Percentiles rank a stretch among this genome's conserved stretches.
phyloP scores from a whole-genome alignment of 2,797 vertebrate species.

The Silurus aristotelis region DNA sequence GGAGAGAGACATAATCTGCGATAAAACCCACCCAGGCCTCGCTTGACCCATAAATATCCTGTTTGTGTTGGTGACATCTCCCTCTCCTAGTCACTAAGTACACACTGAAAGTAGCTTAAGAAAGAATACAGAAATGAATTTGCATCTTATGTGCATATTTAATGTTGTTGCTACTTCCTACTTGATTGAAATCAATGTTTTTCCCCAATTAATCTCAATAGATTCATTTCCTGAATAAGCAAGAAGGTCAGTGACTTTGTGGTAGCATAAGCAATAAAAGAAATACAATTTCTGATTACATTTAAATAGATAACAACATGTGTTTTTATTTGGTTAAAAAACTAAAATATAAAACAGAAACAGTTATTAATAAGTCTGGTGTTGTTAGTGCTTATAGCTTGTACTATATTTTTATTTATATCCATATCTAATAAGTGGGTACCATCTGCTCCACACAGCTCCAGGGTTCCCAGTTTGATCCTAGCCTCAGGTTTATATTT shows the following conservation, averaged over 20 bases:
- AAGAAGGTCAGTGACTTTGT: not conserved
- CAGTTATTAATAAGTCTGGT: not conserved
- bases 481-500: not conserved
- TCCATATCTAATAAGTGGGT: not conserved
- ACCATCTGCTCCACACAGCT: not conserved
- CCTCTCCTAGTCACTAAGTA: slow-evolving; percentile 66
- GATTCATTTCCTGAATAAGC: slow-evolving; percentile 57
- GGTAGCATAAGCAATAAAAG: not conserved
- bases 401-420: not conserved
- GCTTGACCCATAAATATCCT: slow-evolving; percentile 80
- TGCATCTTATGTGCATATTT: slow-evolving; percentile 72
- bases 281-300: not conserved
- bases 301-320: not conserved
- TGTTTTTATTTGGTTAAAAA: too few relatives aligned
- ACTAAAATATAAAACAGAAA: not conserved
- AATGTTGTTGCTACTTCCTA: slow-evolving; percentile 75
- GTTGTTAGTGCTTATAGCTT: not conserved
- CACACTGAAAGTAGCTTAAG: slow-evolving; percentile 76
- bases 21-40: slow-evolving; percentile 70
- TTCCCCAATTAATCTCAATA: slow-evolving; percentile 70
- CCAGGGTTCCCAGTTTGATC: not conserved
- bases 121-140: slow-evolving; percentile 72
- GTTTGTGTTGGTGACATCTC: slow-evolving; percentile 70
- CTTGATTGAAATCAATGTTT: slow-evolving; percentile 77
- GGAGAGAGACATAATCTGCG: slow-evolving; percentile 71